Base-by-base conservation (phyloP, 2,888 invertebrate species). In the Tanytarsus gracilentus region DNA sequence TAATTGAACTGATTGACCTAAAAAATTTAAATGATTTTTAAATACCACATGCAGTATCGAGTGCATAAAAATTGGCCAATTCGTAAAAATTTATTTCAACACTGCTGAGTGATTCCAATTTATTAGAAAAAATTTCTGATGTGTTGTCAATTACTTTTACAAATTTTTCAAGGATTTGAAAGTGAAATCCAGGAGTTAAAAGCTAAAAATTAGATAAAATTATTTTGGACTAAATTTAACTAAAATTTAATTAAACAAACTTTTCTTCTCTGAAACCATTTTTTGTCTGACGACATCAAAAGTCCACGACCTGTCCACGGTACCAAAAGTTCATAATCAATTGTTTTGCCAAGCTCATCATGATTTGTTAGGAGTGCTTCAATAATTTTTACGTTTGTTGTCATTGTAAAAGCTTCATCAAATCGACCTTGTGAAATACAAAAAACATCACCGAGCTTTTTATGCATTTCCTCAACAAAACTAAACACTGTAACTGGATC, bases 141-240 rank as follows among this genome's bases (percentile, higher is more conserved):
- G 82, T 80, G 61, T 77, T 77, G 64, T 83, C 78, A 68, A 86
- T 84, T 0, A 82, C 77, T 1, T 79, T 79, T 16, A 83, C 68
- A 69, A 84, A 86, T 65, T 82, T 79, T 66, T 84, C 80, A 44
- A 86, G 70, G 62, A 86, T 84, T 66, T 81, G 80, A 69, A 85
- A 85, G 69, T 86, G 86, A 69, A 86, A 86, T 0, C 85, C 79
- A 1, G 85, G 85, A 0, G 85, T 85, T 62, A 86, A 67, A 63
- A 85, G 76, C 69, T n/a, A n/a, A n/a, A n/a, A n/a, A n/a, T n/a
- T n/a, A n/a, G n/a, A n/a, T n/a, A n/a, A n/a, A n/a, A n/a, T n/a
- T n/a, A n/a, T n/a, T n/a, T n/a, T n/a, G n/a, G n/a, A n/a, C n/a
- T n/a, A n/a, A n/a, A n/a, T n/a, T n/a, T n/a, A n/a, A n/a, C n/a